These are phyloP conservation scores for Hipparchia sbordonii DNA, from an alignment of 2,888 invertebrate genomes.

Conservation along the genomic window DNA sequence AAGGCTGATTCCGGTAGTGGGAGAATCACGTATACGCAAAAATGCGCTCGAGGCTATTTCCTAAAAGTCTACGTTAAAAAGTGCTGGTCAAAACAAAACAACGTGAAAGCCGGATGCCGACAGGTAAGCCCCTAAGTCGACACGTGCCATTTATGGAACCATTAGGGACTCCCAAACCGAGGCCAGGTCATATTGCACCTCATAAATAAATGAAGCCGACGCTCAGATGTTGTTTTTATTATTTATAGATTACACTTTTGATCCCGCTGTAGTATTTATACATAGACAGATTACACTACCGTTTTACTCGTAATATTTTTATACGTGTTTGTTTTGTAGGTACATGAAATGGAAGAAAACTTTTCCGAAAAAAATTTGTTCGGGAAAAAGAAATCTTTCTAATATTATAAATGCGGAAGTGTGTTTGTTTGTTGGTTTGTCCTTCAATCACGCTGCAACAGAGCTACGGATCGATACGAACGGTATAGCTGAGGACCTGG, in stretches of 20 bases:
- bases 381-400: no score
- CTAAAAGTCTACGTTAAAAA: background rate
- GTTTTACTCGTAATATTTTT: no score
- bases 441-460: no score
- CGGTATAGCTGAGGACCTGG: no score
- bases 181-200: conserved; percentile 16
- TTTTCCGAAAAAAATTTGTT: no score
- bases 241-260: background rate
- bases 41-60: background rate
- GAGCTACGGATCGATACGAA: no score
- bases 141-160: conserved; percentile 38
- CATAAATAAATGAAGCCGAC: conserved; percentile 12
- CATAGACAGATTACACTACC: no score
- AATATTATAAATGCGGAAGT: no score
- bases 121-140: conserved; percentile 39
- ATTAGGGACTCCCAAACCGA: conserved; percentile 4
- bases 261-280: background rate
- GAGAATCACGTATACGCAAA: background rate
- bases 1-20: no score
- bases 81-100: conserved; percentile 14
- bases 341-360: no score
- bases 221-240: background rate
- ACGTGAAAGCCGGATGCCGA: background rate
- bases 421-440: no score
- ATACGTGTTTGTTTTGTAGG: no score